Base-by-base conservation (phyloP, 2,113 vertebrate genomes). In the Porphyrio hochstetteri region DNA sequence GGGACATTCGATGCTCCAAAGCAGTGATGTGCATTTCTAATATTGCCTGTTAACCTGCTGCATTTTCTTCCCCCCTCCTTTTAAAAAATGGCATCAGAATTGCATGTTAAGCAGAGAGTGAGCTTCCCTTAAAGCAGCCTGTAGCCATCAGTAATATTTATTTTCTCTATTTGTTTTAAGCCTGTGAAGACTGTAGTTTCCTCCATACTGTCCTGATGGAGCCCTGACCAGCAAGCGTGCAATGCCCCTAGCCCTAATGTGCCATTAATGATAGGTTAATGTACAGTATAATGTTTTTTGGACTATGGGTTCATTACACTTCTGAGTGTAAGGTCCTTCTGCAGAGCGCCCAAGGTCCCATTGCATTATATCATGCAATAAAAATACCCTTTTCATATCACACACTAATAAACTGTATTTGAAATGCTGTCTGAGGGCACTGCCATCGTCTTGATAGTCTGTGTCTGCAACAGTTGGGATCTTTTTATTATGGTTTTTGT, bases 221-320 rank as follows among this genome's bases (percentile, higher is more conserved):
- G 97, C 96, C 97, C 98, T 98, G 98, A 91, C 97, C 98, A 98
- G 97, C 91, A 35, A 98, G 98, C 98, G 94, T 98, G 98, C 98
- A 97, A 94, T 97, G 98, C 98, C 98, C 98, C 97, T 88, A 98
- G 98, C 98, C 98, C 98, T 98, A 94, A 98, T 98, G 98, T 98
- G 98, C 98, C 98, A 96, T 98, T 98, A 98, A 98, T 97, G 97
- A 98, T 97, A 98, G 98, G 98, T 98, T 98, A 98, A 98, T 98
- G 98, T 97, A 94, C 97, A 98, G 97, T 97, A 95, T 98, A 98
- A 98, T 98, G 98, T 98, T 98, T 98, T 97, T 81, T 96, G 98
- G 98, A 97, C 97, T 96, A 86, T 38, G 98, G 98, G 98, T 98
- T 98, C 98, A 98, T 98, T 98, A 98, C 98, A 97, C 98, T 98